A percentile compares a stretch with the other conserved stretches of the same genome.
These are phyloP conservation scores for Oscheius sp. DNA, from an alignment of 2,888 invertebrate genomes.

Conservation along the genomic window DNA sequence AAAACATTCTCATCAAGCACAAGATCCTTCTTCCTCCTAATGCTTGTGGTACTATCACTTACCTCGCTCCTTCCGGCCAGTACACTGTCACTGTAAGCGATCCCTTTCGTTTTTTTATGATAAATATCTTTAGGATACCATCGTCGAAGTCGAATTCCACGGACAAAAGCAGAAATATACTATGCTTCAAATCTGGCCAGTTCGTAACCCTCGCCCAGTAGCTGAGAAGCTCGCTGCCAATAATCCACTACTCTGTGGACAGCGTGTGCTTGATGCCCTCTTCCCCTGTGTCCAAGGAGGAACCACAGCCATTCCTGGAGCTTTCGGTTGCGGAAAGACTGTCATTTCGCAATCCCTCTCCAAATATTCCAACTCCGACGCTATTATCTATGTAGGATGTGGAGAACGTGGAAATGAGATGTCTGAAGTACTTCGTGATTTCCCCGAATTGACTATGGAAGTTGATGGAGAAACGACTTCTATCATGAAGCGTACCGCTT, in stretches of 20 bases:
- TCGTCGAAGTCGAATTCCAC: conserved; percentile 97
- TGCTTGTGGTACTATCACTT: conserved; percentile 94
- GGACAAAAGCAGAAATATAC: conserved; percentile 88
- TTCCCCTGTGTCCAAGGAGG: conserved; percentile 83
- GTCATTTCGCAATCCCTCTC: conserved; percentile 99
- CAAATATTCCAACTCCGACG: conserved; percentile 99
- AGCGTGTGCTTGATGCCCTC: conserved; percentile 94
- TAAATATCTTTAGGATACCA: conserved; percentile 82
- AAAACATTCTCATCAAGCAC: conserved; percentile 96
- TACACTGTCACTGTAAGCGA: conserved; percentile 85
- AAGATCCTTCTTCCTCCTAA: conserved; percentile 92
- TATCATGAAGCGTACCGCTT: conserved; percentile 98
- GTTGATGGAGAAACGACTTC: conserved; percentile 92
- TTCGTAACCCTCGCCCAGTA: conserved; percentile 93
- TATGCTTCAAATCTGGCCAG: conserved; percentile 98
- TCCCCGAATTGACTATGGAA: conserved; percentile 96
- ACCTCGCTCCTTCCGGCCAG: conserved; percentile 89
- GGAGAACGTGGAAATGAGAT: conserved; percentile 99
- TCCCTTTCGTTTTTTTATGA: no score
- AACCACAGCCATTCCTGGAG: conserved; percentile 75
- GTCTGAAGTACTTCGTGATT: conserved; percentile 95
- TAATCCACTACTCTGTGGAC: conserved; percentile 95
- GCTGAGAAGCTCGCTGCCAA: conserved; percentile 98
- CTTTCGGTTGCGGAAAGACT: conserved; percentile 99
- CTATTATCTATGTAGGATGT: conserved; percentile 98